Conservation (phyloP, 2,797 vertebrate genomes). For the Enteromius unitaeniatus region DNA sequence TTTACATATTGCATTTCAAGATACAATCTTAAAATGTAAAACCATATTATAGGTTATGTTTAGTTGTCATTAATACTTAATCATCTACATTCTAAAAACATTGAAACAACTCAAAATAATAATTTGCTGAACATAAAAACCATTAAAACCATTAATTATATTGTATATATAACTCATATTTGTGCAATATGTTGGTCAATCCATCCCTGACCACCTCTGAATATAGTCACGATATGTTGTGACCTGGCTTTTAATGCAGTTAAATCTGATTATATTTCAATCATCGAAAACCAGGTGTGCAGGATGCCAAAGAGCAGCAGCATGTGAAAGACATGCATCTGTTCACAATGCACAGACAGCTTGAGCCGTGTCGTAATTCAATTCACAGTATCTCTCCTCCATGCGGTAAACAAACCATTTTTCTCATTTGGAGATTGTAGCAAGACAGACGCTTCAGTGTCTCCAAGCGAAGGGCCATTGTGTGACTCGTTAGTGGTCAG, state of each 20-base stretch:
- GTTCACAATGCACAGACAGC: constrained; percentile 42
- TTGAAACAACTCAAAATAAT: background rate
- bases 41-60: background rate
- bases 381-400: constrained; percentile 52
- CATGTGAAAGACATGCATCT: constrained; percentile 23
- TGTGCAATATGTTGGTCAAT: background rate
- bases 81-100: background rate
- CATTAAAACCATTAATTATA: background rate
- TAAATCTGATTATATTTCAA: background rate
- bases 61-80: no score
- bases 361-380: constrained; percentile 52
- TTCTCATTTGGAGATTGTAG: constrained; percentile 51
- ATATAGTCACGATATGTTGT: background rate
- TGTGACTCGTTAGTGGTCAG: constrained; percentile 47
- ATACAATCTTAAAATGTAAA: background rate
- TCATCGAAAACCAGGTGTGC: constrained; percentile 22
- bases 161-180: background rate
- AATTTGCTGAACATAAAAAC: background rate
- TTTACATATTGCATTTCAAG: background rate
- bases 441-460: constrained; percentile 52
- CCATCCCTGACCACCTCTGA: background rate
- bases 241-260: constrained; percentile 7
- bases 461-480: constrained; percentile 27
- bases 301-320: background rate
- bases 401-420: constrained; percentile 63